Conservation (phyloP, 2,797 vertebrate genomes). For the Sebastes matsubarae region DNA sequence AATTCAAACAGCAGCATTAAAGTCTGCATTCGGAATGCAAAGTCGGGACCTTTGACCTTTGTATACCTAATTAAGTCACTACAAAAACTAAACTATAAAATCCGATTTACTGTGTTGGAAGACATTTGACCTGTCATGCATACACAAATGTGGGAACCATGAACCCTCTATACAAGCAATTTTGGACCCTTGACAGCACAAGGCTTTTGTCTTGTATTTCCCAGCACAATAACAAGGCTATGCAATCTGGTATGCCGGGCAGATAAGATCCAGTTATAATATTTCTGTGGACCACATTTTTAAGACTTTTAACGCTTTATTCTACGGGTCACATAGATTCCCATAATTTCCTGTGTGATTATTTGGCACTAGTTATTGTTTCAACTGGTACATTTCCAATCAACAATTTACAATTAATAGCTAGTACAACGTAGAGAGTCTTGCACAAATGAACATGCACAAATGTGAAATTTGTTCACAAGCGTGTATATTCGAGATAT, state of each 20-base stretch:
- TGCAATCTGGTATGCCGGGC: neutral
- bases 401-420: neutral
- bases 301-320: neutral
- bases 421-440: neutral
- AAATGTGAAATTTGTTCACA: neutral
- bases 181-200: slow-evolving; percentile 26
- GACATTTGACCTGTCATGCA: slow-evolving; percentile 42
- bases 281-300: neutral
- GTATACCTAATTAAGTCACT: slow-evolving; percentile 44
- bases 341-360: neutral
- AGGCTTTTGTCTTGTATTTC: slow-evolving; percentile 21
- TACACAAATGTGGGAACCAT: slow-evolving; percentile 6
- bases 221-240: neutral
- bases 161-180: slow-evolving; percentile 26
- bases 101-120: slow-evolving; percentile 15
- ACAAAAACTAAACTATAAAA: slow-evolving; percentile 32
- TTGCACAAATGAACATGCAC: neutral
- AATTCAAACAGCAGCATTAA: slow-evolving; percentile 50
- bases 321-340: neutral
- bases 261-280: neutral
- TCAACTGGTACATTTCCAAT: neutral
- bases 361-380: neutral
- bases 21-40: slow-evolving; percentile 40
- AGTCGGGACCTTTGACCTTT: slow-evolving; percentile 52
- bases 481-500: too few species aligned